Evolutionary conservation across 2,888 invertebrate genomes (phyloP), one percentile per base, ranked within the genome.

Genomic region (Hirtodrosophila histrioides): DNA sequence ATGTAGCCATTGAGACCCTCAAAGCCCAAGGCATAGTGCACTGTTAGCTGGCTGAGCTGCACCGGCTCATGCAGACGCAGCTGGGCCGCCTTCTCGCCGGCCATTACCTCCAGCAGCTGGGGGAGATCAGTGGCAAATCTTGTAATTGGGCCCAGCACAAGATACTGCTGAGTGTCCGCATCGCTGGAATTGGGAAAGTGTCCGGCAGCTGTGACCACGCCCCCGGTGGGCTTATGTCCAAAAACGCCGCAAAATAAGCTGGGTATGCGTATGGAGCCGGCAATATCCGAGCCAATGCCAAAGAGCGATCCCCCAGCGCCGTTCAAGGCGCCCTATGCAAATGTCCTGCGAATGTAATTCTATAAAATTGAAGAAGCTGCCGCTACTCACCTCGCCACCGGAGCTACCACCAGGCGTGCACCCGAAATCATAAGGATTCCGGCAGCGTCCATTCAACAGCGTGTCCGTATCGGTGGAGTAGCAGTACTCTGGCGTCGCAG

Each of bases 401-500:
- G 97, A 97, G 31, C 97, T 98, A 3, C 98, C 98, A 0, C 97
- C 98, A 0, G 95, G 92, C 0, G 94, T 96, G 77, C 95, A 93
- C 0, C 93, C 93, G 1, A 94, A 92, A 87, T 97, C 94, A 90
- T 97, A 97, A 0, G 98, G 97, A 92, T 98, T 98, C 72, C 93
- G 93, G 0, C 97, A 96, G 37, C 94, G 92, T 0, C 98, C 98
- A 36, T 94, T 94, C 0, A 97, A 92, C 50, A 94, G 93, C 90
- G 97, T 98, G 50, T 93, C 94, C 7, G 96, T 95, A 92, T 98
- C 98, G 94, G 96, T 96, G 90, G 96, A 97, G 89, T 97, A 93
- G 84, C 98, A 98, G 68, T 96, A 93, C 89, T 98, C 98, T 0
- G 97, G 97, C 0, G 96, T 95, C 89, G 97, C 97, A 12, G 97